Base-by-base conservation (phyloP, 2,797 vertebrate species). In the Serranus cabrilla region DNA sequence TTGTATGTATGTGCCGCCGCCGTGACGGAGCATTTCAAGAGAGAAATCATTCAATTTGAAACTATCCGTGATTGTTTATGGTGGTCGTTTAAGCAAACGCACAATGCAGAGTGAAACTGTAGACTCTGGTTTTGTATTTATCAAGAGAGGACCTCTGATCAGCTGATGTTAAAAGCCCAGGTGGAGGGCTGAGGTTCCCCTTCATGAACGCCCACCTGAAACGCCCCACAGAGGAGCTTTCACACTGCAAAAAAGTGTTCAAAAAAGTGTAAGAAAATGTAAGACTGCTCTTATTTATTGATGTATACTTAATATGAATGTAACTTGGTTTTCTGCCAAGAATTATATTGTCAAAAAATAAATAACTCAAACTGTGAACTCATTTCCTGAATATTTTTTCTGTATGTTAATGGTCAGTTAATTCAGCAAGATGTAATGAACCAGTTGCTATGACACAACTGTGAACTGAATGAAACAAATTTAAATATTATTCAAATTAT, bases 21-120 rank as follows among this genome's bases (percentile, higher is more conserved):
- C 27, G 13, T 81, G 61, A 81, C 61, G 43, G 43, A 70, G 60
- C 70, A 61, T 62, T 86, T 76, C 23, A 37, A 69, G 57, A 72
- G 52, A 68, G 49, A 81, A 81, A 75, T 83, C 18, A 70, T 77
- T 73, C 56, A 2, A 85, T 78, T 73, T 81, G 74, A 77, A 82
- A 79, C 65, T 55, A 68, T 69, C 57, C 27, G 8, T 16, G 25
- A 63, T 73, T 66, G 61, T 77, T 81, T 77, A 67, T 56, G 17
- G n/a, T 57, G 57, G 25, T 39, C 58, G 64, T 75, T 74, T 78
- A 31, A 62, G 62, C n/a, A 60, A 60, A 46, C 18, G 25, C 18
- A 72, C 61, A 81, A 70, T 54, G 54, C 51, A n/a, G 49, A 59
- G 51, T 43, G 65, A 76, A 78, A 78, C 57, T 52, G 47, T 66